A percentile compares a stretch with the other conserved stretches of the same genome.
phyloP scores from a whole-genome alignment of 2,888 invertebrate genomes.

The Antitype chi region DNA sequence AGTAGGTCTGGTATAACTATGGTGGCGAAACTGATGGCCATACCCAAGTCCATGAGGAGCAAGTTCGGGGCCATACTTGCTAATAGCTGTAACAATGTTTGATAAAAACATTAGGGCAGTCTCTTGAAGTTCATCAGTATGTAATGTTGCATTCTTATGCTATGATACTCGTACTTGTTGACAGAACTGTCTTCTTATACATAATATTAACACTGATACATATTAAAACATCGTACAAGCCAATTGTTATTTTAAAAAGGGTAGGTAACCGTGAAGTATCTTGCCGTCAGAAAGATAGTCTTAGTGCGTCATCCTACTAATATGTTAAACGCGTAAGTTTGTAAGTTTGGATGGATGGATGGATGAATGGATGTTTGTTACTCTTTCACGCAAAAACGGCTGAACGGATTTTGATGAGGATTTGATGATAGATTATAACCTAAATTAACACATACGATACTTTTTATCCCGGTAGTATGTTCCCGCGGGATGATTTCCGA shows the following conservation, averaged over 20 bases:
- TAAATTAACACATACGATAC: no score
- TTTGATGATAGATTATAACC: no score
- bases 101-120: not conserved
- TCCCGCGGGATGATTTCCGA: no score
- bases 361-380: no score
- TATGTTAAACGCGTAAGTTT: no score
- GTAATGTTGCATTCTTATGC: not conserved
- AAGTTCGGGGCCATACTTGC: constrained; percentile 90
- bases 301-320: not conserved
- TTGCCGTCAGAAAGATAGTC: no score
- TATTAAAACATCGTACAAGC: not conserved
- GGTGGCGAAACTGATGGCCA: constrained; percentile 90
- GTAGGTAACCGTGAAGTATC: not conserved
- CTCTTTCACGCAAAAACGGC: no score
- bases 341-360: no score
- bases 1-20: constrained; percentile 89
- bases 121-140: not conserved
- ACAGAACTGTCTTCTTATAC: not conserved
- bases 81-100: constrained; percentile 80
- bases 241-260: not conserved
- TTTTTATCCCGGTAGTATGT: no score
- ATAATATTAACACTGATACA: not conserved
- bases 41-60: constrained; percentile 89
- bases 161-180: not conserved
- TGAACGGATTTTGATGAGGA: no score